Conservation (phyloP, 1,140 invertebrate species). For the Macrotrachela quadricornifera region DNA sequence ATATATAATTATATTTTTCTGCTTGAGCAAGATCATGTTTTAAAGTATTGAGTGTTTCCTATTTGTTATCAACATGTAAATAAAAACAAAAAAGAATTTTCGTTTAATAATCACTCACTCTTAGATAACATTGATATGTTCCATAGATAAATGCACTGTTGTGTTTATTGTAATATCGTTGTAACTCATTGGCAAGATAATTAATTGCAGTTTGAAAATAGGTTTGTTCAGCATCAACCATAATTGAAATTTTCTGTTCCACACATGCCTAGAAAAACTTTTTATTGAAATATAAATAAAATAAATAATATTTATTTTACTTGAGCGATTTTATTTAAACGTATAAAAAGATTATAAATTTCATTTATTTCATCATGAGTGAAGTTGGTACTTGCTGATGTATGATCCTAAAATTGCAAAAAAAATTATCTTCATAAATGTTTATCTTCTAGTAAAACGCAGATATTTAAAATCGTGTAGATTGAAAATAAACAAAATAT, state of each 20-base stretch:
- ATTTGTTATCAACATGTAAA: not conserved
- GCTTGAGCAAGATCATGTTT: slow-evolving; percentile 78
- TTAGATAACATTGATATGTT: slow-evolving; percentile 95
- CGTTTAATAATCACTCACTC: slow-evolving; percentile 20
- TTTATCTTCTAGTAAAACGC: too few species aligned
- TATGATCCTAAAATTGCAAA: too few species aligned
- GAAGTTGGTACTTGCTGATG: too few species aligned
- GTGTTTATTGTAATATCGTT: slow-evolving; percentile 58
- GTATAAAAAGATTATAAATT: too few species aligned
- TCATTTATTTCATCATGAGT: too few species aligned
- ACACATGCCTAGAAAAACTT: slow-evolving; percentile 48
- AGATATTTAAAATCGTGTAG: too few species aligned
- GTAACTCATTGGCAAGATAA: slow-evolving; percentile 83
- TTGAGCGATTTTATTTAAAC: too few species aligned
- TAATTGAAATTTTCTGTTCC: slow-evolving; percentile 73
- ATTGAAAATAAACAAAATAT: too few species aligned
- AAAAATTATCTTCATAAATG: too few species aligned
- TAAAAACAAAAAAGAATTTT: not conserved
- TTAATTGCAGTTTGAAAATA: slow-evolving; percentile 98
- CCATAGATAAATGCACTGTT: slow-evolving; percentile 73
- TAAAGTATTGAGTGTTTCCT: slow-evolving; percentile 42
- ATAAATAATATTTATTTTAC: not conserved
- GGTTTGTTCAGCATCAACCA: slow-evolving; percentile 97
- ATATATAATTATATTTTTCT: slow-evolving; percentile 79
- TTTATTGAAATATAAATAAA: not conserved